Conservation (phyloP, 2,888 invertebrate genomes). For the Spodoptera exigua region DNA sequence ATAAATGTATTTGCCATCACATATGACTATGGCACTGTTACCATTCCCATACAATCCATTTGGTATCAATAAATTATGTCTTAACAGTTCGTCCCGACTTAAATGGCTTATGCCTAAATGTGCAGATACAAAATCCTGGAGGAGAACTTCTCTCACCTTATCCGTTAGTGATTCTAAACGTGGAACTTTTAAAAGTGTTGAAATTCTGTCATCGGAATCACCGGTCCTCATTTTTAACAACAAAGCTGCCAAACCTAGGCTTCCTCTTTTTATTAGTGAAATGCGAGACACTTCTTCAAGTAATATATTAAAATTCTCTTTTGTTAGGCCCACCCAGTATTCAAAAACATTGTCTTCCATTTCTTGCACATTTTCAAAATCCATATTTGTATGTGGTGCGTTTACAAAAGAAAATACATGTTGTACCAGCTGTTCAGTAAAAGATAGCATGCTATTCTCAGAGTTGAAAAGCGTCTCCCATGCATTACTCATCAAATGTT, state of each 20-base stretch:
- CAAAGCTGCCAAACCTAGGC: conserved; percentile 1
- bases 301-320: conserved; percentile 6
- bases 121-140: conserved; percentile 3
- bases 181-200: conserved; percentile 3
- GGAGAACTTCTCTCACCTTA: background rate
- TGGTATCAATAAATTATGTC: background rate
- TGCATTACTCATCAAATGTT: conserved; percentile 1
- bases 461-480: conserved; percentile 2
- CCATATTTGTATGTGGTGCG: background rate
- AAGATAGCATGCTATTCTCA: conserved; percentile 3
- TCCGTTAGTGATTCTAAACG: conserved; percentile 5
- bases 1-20: conserved; percentile 5
- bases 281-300: conserved; percentile 2
- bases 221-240: too few relatives aligned
- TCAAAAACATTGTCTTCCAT: background rate
- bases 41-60: background rate
- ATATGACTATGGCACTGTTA: conserved; percentile 7
- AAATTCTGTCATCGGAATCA: conserved; percentile 1
- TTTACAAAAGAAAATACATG: conserved; percentile 8
- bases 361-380: conserved; percentile 8
- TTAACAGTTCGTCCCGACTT: too few relatives aligned
- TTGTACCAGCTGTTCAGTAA: background rate
- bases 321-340: conserved; percentile 4
- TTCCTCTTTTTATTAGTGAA: conserved; percentile 1
- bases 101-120: background rate